Percentiles rank a stretch among this genome's conserved stretches.
phyloP scores from a whole-genome alignment of 2,113 vertebrate genomes.

The Colistium nudipinnis region DNA sequence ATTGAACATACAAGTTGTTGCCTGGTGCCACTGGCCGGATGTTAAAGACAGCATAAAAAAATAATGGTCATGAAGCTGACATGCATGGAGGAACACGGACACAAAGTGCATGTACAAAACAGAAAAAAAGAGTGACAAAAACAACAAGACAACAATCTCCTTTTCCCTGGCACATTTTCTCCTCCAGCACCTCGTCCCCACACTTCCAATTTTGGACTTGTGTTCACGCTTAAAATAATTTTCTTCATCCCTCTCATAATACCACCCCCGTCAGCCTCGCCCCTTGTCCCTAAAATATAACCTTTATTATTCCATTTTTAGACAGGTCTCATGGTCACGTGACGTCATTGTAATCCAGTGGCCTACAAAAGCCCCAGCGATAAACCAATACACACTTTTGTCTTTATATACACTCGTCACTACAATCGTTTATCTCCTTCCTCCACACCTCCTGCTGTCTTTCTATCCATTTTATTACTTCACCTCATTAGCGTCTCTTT shows the following conservation, averaged over 20 bases:
- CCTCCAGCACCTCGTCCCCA: conserved; percentile 4
- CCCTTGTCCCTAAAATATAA: neutral
- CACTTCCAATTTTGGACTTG: conserved; percentile 43
- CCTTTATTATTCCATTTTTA: neutral
- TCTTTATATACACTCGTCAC: neutral
- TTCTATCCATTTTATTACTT: conserved; percentile 12
- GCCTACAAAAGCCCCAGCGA: neutral
- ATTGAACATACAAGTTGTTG: neutral
- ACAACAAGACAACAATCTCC: conserved; percentile 36
- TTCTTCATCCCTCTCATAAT: conserved; percentile 20
- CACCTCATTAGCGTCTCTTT: conserved; percentile 40
- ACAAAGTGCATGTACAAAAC: neutral
- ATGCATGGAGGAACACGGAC: neutral
- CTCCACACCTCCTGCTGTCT: neutral
- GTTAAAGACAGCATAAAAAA: neutral
- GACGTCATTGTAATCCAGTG: neutral
- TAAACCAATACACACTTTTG: neutral
- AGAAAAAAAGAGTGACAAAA: neutral
- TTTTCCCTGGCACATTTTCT: conserved; percentile 17
- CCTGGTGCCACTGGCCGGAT: neutral
- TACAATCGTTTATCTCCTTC: neutral
- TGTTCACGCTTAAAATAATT: conserved; percentile 22
- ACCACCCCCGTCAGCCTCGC: neutral
- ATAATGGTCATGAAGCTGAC: neutral
- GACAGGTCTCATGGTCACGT: neutral